Evolutionary conservation across 2,113 vertebrate species (phyloP).

Genomic region (Tauraco erythrolophus): DNA sequence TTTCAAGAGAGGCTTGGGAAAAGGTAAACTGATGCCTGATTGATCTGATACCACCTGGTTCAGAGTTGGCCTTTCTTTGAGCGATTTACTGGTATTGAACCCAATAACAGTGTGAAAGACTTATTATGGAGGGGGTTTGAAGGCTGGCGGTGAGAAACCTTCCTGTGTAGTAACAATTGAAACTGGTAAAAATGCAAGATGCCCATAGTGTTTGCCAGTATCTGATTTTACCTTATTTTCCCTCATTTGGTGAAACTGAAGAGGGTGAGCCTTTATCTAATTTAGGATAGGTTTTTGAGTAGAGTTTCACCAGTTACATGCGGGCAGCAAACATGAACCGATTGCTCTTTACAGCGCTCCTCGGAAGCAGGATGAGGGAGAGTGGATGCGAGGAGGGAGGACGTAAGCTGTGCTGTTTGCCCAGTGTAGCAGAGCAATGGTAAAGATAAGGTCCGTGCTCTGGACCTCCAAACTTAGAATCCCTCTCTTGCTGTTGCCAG

Average conservation of each 20-base stretch:
- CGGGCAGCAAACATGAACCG: not conserved
- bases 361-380: not conserved
- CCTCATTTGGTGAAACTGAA: not conserved
- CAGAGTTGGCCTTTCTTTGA: not conserved
- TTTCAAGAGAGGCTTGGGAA: not conserved
- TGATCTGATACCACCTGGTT: not conserved
- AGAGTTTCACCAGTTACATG: not conserved
- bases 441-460: not conserved
- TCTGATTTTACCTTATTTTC: not conserved
- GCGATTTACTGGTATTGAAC: not conserved
- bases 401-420: not conserved
- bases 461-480: not conserved
- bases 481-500: not conserved
- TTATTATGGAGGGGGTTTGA: not conserved
- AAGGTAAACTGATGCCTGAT: not conserved
- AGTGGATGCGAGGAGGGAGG: not conserved
- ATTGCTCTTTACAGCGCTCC: not conserved
- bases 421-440: fast-evolving
- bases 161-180: not conserved
- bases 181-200: not conserved
- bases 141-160: not conserved
- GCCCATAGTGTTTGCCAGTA: not conserved
- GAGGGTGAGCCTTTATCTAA: not conserved
- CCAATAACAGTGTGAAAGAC: not conserved
- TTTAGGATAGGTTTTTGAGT: not conserved